Percentiles rank a stretch among this genome's conserved stretches.
Conservation (phyloP, 2,797 vertebrate genomes). For the Enteromius radiatus region DNA sequence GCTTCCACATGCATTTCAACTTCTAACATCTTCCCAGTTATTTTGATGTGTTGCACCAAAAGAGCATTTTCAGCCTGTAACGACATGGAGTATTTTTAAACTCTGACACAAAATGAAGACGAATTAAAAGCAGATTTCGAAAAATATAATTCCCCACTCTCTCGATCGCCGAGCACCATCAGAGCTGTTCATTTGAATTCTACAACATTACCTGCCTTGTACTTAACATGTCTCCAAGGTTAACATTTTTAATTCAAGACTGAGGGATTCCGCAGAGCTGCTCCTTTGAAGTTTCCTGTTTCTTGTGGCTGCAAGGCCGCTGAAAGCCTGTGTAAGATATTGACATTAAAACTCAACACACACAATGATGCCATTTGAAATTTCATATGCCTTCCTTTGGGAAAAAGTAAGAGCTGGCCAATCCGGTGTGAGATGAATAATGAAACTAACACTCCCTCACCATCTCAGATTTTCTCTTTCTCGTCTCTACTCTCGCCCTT, state of each 20-base stretch:
- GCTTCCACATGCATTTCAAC: conserved; percentile 13
- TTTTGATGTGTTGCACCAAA: conserved; percentile 36
- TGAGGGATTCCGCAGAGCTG: conserved; percentile 77
- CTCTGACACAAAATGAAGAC: conserved; percentile 50
- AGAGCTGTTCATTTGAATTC: conserved; percentile 79
- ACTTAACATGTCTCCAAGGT: conserved; percentile 84
- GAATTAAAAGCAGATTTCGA: conserved; percentile 40
- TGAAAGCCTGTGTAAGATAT: conserved; percentile 79
- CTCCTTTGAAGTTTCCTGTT: conserved; percentile 83
- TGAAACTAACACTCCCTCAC: conserved; percentile 66
- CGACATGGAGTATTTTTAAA: conserved; percentile 49
- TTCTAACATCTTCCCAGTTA: conserved; percentile 20
- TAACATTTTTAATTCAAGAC: conserved; percentile 84
- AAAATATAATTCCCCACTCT: conserved; percentile 40
- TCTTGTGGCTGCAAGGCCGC: conserved; percentile 78
- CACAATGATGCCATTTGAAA: conserved; percentile 85
- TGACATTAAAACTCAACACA: conserved; percentile 85
- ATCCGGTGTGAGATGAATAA: conserved; percentile 83
- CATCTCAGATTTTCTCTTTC: conserved; percentile 28
- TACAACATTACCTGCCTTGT: conserved; percentile 65
- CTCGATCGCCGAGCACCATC: conserved; percentile 60
- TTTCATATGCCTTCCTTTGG: conserved; percentile 80
- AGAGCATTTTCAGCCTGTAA: conserved; percentile 47
- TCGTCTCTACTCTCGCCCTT: conserved; percentile 38
- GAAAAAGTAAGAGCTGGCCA: conserved; percentile 76